Conservation (phyloP, 1,140 invertebrate species). For the Zophobas morio region DNA sequence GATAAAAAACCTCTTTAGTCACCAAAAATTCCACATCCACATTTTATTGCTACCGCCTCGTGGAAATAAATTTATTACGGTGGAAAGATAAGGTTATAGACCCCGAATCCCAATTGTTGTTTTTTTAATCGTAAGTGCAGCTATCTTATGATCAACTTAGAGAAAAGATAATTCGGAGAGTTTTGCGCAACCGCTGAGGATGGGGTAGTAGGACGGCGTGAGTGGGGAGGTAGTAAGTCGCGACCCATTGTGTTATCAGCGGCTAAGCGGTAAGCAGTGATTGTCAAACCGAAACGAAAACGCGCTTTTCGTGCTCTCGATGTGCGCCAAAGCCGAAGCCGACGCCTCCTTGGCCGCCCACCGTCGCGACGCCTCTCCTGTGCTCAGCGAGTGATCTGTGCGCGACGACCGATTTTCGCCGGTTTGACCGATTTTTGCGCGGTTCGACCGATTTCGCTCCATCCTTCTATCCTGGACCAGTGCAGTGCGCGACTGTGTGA, state of each 20-base stretch:
- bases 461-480: conserved; percentile 1
- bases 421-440: no score
- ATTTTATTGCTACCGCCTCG: neutral
- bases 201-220: conserved; percentile 45
- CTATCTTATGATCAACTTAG: conserved; percentile 25
- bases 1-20: neutral
- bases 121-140: conserved; percentile 10
- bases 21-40: no score
- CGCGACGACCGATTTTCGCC: neutral
- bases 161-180: conserved; percentile 18
- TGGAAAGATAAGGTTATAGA: conserved; percentile 29
- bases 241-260: conserved; percentile 46
- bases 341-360: neutral
- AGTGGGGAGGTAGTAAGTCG: conserved; percentile 36
- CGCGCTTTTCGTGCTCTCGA: conserved; percentile 4
- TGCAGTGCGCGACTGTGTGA: conserved; percentile 24
- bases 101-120: conserved; percentile 14
- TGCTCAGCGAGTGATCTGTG: conserved; percentile 31
- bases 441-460: neutral
- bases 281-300: conserved; percentile 18
- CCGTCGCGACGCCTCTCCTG: conserved; percentile 6
- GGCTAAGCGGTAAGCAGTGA: conserved; percentile 39
- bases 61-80: neutral
- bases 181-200: conserved; percentile 41
- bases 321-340: conserved; percentile 7